phyloP scores from a whole-genome alignment of 2,888 invertebrate species.

The Acanthosepion lycidas region DNA sequence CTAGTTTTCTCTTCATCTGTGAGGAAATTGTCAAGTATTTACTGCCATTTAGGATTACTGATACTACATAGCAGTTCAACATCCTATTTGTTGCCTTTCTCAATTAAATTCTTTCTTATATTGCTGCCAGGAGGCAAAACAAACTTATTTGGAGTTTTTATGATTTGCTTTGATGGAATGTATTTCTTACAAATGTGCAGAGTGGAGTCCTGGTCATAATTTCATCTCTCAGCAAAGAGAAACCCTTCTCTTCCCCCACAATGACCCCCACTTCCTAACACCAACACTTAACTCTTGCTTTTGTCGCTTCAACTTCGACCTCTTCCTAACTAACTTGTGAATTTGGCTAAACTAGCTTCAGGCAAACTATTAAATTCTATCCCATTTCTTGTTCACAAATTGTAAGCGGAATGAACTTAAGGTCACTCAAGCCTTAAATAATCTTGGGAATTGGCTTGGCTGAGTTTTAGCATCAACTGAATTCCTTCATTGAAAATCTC shows the following conservation, averaged over 20 bases:
- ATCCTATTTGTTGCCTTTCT: no score
- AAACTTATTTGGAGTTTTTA: no score
- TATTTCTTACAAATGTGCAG: no score
- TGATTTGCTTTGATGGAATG: no score
- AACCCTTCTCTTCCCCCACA: background rate
- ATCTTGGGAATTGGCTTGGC: background rate
- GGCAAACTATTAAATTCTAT: slow-evolving; percentile 2
- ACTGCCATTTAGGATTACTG: no score
- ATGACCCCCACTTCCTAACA: background rate
- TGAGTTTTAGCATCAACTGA: background rate
- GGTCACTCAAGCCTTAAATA: background rate
- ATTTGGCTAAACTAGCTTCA: background rate
- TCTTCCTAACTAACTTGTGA: background rate
- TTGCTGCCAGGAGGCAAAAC: no score
- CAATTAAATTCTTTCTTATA: no score
- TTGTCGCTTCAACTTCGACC: background rate
- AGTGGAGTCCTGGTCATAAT: background rate
- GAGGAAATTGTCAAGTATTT: no score
- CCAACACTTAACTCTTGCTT: background rate
- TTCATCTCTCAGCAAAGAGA: background rate
- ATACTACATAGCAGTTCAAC: no score
- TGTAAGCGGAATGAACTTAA: background rate
- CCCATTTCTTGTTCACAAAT: background rate
- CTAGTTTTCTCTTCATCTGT: no score
- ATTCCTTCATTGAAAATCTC: background rate